Evolutionary conservation across 1,140 invertebrate genomes (phyloP).

Genomic region (Micrasema longulum): DNA sequence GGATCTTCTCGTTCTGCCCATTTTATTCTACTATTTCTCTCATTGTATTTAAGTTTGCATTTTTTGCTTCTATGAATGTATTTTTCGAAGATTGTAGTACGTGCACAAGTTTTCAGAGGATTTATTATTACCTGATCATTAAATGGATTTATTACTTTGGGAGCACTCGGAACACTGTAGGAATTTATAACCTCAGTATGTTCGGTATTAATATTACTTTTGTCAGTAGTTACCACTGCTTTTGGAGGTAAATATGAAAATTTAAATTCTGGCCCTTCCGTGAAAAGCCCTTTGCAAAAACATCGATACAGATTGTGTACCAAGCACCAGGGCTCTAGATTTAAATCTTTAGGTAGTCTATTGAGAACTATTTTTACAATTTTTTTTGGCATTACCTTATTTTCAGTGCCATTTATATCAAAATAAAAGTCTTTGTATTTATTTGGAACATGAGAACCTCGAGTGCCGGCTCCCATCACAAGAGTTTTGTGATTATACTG

Average conservation of each 20-base stretch:
- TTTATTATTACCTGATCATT: too few species aligned
- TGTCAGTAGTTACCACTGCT: too few species aligned
- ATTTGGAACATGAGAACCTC: slow-evolving; percentile 58
- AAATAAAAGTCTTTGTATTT: slow-evolving; percentile 59
- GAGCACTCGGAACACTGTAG: too few species aligned
- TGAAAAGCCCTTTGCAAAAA: slow-evolving; percentile 55
- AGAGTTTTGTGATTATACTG: slow-evolving; percentile 61
- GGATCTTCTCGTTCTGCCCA: slow-evolving; percentile 17
- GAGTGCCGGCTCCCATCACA: slow-evolving; percentile 58
- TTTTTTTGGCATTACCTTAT: slow-evolving; percentile 47
- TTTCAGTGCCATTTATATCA: slow-evolving; percentile 30
- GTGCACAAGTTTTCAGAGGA: background rate
- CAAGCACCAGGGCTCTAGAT: slow-evolving; percentile 59
- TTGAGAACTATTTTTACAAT: slow-evolving; percentile 38
- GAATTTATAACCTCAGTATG: too few species aligned
- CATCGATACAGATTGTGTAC: slow-evolving; percentile 59
- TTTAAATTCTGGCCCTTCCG: slow-evolving; percentile 18
- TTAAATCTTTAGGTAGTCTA: slow-evolving; percentile 52
- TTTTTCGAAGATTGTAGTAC: slow-evolving; percentile 8
- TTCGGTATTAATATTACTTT: too few species aligned
- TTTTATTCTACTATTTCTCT: slow-evolving; percentile 32
- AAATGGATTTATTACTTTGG: too few species aligned
- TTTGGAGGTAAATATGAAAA: slow-evolving; percentile 9
- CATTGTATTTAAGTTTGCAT: slow-evolving; percentile 19
- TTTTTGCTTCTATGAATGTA: slow-evolving; percentile 36